Conservation (phyloP, 2,113 vertebrate genomes). For the Onychorhynchus coronatus region DNA sequence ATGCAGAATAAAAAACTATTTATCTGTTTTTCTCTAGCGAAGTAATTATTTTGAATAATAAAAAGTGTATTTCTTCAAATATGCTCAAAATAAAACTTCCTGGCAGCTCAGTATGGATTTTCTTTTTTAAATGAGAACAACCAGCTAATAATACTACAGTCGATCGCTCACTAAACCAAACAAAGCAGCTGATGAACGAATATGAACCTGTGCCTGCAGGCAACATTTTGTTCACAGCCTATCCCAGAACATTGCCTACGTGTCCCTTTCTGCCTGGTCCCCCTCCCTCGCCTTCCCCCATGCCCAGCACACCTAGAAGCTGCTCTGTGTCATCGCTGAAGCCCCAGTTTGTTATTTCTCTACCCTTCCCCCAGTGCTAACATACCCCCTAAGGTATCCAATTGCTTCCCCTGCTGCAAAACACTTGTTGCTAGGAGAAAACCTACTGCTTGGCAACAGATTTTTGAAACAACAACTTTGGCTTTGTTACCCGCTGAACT, state of each 20-base stretch:
- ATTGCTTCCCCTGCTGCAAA: slow-evolving; percentile 34
- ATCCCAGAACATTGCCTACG: neutral
- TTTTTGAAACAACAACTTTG: slow-evolving; percentile 46
- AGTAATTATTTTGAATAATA: neutral
- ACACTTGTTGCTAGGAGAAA: slow-evolving; percentile 61
- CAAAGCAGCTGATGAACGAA: neutral
- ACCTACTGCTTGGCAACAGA: slow-evolving; percentile 49
- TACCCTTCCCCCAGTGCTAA: neutral
- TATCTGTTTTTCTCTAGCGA: neutral
- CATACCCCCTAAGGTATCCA: slow-evolving; percentile 1
- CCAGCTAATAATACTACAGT: neutral
- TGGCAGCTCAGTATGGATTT: neutral
- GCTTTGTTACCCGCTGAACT: slow-evolving; percentile 36
- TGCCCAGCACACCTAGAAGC: neutral
- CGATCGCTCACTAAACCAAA: neutral
- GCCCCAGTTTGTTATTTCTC: neutral
- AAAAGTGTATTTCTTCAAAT: neutral
- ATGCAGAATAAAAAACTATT: neutral
- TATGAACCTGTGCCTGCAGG: neutral
- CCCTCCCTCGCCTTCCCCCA: neutral
- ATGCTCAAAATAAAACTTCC: neutral
- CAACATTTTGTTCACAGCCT: neutral
- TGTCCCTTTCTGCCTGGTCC: neutral
- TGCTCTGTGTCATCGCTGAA: rapidly evolving
- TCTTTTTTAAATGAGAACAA: neutral